These are phyloP conservation scores for Asarcornis scutulata DNA, from an alignment of 2,113 vertebrate genomes.

Conservation along the genomic window DNA sequence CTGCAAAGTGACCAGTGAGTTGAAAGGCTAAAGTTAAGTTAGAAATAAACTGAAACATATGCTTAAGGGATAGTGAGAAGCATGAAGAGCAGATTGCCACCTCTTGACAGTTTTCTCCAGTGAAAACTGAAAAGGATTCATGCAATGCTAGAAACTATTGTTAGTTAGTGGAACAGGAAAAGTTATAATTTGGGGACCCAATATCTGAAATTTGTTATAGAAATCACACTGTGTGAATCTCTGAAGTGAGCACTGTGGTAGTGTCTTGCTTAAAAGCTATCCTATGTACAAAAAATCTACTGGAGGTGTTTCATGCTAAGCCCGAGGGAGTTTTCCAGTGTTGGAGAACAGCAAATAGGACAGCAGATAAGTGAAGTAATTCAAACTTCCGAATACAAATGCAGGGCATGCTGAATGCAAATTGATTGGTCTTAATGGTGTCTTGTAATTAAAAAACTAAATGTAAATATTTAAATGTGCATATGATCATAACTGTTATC, in stretches of 20 bases:
- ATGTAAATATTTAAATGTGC: background rate
- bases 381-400: background rate
- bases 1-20: background rate
- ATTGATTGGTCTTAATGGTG: background rate
- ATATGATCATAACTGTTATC: background rate
- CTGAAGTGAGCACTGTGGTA: background rate
- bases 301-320: background rate
- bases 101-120: background rate
- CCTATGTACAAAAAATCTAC: background rate
- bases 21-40: background rate
- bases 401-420: background rate
- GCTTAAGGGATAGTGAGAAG: background rate
- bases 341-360: background rate
- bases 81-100: background rate
- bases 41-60: background rate
- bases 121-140: background rate
- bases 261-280: background rate
- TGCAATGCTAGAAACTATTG: background rate
- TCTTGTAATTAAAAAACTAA: background rate
- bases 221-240: background rate
- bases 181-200: background rate
- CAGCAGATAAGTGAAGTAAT: background rate
- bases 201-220: background rate
- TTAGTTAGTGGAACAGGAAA: background rate
- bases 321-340: accelerated